A percentile compares a stretch with the other conserved stretches of the same genome.
These are phyloP conservation scores for Hiodon tergisus DNA, from an alignment of 2,113 vertebrate species.

Conservation along the genomic window DNA sequence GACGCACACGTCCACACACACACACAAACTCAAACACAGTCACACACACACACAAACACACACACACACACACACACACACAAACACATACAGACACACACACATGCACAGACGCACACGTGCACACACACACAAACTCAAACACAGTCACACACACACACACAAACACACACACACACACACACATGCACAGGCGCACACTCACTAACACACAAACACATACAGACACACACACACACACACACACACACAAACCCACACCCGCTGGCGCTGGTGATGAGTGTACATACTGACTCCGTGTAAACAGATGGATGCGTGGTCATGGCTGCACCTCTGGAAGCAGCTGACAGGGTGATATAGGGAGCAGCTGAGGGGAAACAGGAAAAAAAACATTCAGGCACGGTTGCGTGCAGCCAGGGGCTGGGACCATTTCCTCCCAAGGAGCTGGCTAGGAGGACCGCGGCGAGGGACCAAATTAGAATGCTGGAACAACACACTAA, in stretches of 20 bases:
- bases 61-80: no score
- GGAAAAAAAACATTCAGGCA: conserved; percentile 54
- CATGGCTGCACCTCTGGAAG: conserved; percentile 31
- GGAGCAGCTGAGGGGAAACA: conserved; percentile 43
- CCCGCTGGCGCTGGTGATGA: not conserved
- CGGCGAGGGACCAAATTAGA: conserved; percentile 55
- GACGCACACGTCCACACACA: not conserved
- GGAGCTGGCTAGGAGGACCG: conserved; percentile 33
- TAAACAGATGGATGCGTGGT: conserved; percentile 7
- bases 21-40: no score
- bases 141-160: no score
- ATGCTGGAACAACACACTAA: conserved; percentile 34
- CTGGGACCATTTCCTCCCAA: conserved; percentile 63
- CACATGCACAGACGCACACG: no score
- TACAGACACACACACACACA: not conserved
- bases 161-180: not conserved
- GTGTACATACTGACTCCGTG: not conserved
- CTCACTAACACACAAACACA: not conserved
- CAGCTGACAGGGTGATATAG: conserved; percentile 41
- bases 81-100: no score
- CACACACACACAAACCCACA: not conserved
- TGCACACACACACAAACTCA: not conserved
- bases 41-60: not conserved
- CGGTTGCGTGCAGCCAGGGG: conserved; percentile 50
- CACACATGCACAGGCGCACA: not conserved